Conservation (phyloP, 2,797 vertebrate genomes). For the Pygocentrus nattereri region DNA sequence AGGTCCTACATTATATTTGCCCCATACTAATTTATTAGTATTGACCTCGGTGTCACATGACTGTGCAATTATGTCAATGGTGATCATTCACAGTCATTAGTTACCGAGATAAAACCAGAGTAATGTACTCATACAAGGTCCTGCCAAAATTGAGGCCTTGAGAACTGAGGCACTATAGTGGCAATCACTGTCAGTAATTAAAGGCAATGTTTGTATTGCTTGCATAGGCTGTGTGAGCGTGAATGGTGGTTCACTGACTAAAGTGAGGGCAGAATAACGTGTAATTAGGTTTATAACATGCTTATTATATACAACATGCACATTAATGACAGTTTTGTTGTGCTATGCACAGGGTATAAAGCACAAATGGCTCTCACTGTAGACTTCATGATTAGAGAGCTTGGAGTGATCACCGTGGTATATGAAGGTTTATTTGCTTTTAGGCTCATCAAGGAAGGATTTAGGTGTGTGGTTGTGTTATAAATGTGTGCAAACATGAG, state of each 20-base stretch:
- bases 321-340: conserved; percentile 54
- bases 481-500: background rate
- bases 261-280: too few species aligned
- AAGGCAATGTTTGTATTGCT: too few species aligned
- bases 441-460: conserved; percentile 10
- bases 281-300: background rate
- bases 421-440: conserved; percentile 28
- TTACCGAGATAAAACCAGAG: too few species aligned
- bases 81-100: background rate
- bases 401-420: conserved; percentile 20
- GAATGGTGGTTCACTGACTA: background rate
- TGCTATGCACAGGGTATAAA: conserved; percentile 62
- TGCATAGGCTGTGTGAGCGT: background rate
- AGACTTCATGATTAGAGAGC: conserved; percentile 9
- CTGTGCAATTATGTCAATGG: background rate
- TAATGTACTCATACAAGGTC: background rate
- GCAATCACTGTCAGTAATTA: background rate
- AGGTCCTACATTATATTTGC: background rate
- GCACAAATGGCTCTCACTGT: conserved; percentile 28
- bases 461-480: conserved; percentile 15
- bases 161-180: background rate
- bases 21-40: background rate
- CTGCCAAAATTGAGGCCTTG: background rate
- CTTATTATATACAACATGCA: conserved; percentile 20
- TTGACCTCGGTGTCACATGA: background rate